Evolutionary conservation across 2,113 vertebrate species (phyloP).

Genomic region (Gallinago paraguaiae): DNA sequence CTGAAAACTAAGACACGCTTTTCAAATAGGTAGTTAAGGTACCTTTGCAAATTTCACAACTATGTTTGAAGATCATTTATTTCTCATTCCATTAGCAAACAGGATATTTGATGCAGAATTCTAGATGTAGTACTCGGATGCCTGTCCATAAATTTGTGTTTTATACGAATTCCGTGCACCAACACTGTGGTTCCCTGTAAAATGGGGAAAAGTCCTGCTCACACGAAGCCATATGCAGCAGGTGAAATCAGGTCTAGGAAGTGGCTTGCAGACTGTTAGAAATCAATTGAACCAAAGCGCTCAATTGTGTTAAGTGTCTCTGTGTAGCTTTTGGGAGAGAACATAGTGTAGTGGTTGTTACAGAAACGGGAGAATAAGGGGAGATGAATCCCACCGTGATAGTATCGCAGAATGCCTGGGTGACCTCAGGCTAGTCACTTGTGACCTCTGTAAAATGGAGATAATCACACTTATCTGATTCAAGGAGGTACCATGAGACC

Average conservation of each 20-base stretch:
- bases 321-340: conserved; percentile 4
- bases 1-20: neutral
- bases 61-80: neutral
- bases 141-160: neutral
- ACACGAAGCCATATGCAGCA: neutral
- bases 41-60: neutral
- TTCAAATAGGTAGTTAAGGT: neutral
- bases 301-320: neutral
- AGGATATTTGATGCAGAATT: neutral
- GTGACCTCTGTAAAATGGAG: conserved; percentile 35
- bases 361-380: neutral
- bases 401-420: neutral
- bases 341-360: neutral
- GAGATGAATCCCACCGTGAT: rapidly evolving
- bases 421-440: neutral
- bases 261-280: neutral
- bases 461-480: conserved; percentile 53
- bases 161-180: neutral
- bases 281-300: neutral
- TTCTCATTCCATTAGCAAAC: neutral
- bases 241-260: neutral
- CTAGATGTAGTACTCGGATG: neutral
- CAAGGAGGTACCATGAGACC: conserved; percentile 8
- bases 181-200: neutral
- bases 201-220: neutral